Evolutionary conservation across 2,797 vertebrate species (phyloP), one percentile per base, ranked within the genome.

Genomic region (Sebastes paucispinis): DNA sequence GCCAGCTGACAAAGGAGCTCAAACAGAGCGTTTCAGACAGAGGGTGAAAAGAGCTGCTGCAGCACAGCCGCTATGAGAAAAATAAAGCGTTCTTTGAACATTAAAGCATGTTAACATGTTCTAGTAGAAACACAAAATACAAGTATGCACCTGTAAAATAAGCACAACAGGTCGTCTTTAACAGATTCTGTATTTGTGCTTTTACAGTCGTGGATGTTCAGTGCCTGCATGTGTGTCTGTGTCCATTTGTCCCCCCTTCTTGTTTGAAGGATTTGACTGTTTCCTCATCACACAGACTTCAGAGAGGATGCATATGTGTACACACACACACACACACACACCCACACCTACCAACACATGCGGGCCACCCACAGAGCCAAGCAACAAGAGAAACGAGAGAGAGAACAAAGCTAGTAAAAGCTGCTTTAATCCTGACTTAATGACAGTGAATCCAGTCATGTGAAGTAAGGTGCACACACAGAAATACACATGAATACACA

Each of bases 401-500:
- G 29, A 82, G 69, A 91, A 90, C 83, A 86, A 87, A 91, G 85
- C 84, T 32, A 13, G 47, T 73, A 88, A 90, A 90, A 86, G 66
- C 83, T 74, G 80, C 80, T 89, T 86, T 91, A 90, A 93, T 89
- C 81, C 90, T 39, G 80, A 87, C 66, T 79, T 91, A 84, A 85
- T 86, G 84, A 77, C 71, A 75, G 77, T 59, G 69, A 80, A 75
- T 79, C 34, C 54, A 31, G 66, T 76, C 83, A 79, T 55, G 67
- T 62, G 47, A 70, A 72, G 67, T 63, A 69, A 79, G 58, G 54
- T 77, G 59, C 63, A 67, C 73, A 58, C 32, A 66, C 73, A 78
- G 12, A 78, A 59, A 75, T 3, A 73, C 43, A 85, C 47, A 79
- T 5, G 50, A 32, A 83, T 7, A 69, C 36, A 77, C 36, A 77